phyloP scores from a whole-genome alignment of 2,888 invertebrate genomes.

The Phytoseiulus persimilis region DNA sequence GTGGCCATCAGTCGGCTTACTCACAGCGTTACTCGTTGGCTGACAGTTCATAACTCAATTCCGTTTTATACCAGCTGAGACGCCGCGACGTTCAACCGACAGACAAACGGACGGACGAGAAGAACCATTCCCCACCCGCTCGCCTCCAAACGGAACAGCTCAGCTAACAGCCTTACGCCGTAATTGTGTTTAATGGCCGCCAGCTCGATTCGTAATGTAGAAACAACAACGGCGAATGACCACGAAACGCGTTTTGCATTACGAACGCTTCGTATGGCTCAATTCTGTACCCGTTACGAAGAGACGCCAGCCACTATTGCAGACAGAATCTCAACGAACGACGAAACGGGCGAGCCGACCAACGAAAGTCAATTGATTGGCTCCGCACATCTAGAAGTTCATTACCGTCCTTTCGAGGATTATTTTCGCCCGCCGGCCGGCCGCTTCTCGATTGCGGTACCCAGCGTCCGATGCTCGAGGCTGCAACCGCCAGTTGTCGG shows the following conservation, averaged over 20 bases:
- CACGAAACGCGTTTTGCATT: neutral
- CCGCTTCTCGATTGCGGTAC: no score
- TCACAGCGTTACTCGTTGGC: neutral
- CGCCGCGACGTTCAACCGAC: neutral
- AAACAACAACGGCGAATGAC: neutral
- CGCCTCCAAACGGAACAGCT: neutral
- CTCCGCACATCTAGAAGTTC: no score
- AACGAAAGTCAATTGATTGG: no score
- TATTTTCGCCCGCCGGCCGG: no score
- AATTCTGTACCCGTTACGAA: neutral
- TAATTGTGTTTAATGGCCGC: neutral
- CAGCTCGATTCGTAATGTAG: neutral
- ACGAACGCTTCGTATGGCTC: neutral
- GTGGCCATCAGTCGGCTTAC: neutral
- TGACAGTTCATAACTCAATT: constrained; percentile 5
- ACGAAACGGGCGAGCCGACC: no score
- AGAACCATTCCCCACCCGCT: neutral
- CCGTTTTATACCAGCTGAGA: neutral
- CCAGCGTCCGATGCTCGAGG: no score
- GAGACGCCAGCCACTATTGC: neutral
- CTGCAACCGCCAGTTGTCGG: no score
- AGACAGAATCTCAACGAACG: no score
- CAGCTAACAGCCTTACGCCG: neutral
- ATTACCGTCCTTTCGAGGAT: no score
- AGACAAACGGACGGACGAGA: neutral